Percentiles rank a stretch among this genome's conserved stretches.
Conservation (phyloP, 2,113 vertebrate species). For the Callipepla squamata region DNA sequence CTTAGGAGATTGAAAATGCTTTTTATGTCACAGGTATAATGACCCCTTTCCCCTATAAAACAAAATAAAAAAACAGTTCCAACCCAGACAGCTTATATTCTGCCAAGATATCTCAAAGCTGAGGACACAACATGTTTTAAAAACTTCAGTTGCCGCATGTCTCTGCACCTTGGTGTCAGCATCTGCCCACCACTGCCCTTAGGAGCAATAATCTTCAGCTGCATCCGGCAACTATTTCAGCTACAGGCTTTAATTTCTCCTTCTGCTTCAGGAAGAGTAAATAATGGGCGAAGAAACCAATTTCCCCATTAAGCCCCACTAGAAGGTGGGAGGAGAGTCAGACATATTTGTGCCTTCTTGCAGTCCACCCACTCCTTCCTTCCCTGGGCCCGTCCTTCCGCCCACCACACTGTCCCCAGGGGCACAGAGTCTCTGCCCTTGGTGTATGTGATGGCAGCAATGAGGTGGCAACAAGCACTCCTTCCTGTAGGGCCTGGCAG, state of each 20-base stretch:
- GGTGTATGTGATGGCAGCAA: not conserved
- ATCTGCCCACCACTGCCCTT: not conserved
- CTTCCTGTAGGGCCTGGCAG: not conserved
- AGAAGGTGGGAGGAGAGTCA: slow-evolving; percentile 22
- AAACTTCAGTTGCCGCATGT: not conserved
- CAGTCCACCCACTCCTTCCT: slow-evolving; percentile 64
- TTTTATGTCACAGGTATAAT: not conserved
- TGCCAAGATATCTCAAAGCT: not conserved
- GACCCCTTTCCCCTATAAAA: not conserved
- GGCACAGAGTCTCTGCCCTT: not conserved
- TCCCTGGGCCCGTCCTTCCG: slow-evolving; percentile 44
- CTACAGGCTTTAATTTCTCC: not conserved
- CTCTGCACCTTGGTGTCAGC: not conserved
- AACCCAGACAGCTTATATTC: not conserved
- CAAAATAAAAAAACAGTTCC: not conserved
- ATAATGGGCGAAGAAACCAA: not conserved
- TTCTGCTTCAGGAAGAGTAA: not conserved
- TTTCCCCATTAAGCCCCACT: not conserved
- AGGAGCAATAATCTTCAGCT: accelerated
- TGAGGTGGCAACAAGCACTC: not conserved
- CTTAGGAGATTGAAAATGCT: not conserved
- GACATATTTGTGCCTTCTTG: not conserved
- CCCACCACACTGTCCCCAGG: not conserved
- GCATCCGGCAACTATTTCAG: accelerated
- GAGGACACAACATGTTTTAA: not conserved